A percentile compares a stretch with the other conserved stretches of the same genome.
phyloP scores from a whole-genome alignment of 2,888 invertebrate genomes.

The Melanchra persicariae region DNA sequence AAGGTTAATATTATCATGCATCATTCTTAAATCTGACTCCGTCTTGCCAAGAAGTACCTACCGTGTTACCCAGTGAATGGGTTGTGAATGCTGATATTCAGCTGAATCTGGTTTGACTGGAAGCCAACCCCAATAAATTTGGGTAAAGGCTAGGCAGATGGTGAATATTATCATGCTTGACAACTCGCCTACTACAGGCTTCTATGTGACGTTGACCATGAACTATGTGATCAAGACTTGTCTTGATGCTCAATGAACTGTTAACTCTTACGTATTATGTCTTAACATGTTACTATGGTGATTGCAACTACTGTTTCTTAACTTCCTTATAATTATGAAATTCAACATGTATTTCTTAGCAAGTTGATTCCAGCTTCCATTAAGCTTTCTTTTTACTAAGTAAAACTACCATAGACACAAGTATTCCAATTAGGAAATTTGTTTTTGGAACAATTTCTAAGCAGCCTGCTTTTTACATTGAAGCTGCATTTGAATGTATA shows the following conservation, averaged over 20 bases:
- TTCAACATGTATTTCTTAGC: too few relatives aligned
- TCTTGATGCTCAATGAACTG: slow-evolving; percentile 17
- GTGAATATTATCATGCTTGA: not conserved
- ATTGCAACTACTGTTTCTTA: not conserved
- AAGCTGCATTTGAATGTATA: not conserved
- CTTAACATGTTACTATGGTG: slow-evolving; percentile 1
- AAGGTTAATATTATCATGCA: not conserved
- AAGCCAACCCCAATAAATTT: too few relatives aligned
- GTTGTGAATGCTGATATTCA: too few relatives aligned
- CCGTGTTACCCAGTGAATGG: too few relatives aligned
- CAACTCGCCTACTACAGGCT: not conserved
- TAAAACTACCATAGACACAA: not conserved
- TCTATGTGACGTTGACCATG: slow-evolving; percentile 6
- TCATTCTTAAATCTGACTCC: too few relatives aligned
- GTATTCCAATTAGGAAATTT: not conserved
- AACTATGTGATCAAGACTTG: slow-evolving; percentile 27
- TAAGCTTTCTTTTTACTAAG: not conserved
- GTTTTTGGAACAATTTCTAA: not conserved
- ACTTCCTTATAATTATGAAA: not conserved
- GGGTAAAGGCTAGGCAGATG: too few relatives aligned
- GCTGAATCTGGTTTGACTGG: too few relatives aligned
- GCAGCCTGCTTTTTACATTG: not conserved
- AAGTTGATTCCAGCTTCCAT: not conserved
- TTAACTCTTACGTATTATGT: slow-evolving; percentile 10
- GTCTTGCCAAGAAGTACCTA: too few relatives aligned